Evolutionary conservation across 2,888 invertebrate genomes (phyloP), one percentile per base, ranked within the genome.

Genomic region (Eurytoma californica): DNA sequence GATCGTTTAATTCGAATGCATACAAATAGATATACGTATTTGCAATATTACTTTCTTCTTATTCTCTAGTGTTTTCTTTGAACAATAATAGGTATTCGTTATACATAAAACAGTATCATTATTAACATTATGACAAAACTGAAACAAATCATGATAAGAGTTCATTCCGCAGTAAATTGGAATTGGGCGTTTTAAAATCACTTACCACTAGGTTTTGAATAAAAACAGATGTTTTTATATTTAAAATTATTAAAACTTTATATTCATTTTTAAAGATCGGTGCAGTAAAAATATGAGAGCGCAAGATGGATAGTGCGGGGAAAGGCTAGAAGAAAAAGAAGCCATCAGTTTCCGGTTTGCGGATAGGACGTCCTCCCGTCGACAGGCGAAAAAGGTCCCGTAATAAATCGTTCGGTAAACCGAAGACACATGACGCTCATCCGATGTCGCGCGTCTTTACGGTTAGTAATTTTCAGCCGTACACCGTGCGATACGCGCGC

Each of bases 351-450:
- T 89, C 89, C 89, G 88, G 86, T 85, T 83, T 77, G 82, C 75
- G 61, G 81, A 80, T 79, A 80, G 82, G 80, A 81, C 79, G 73
- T 79, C 78, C 57, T 65, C 73, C 13, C 74, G 82, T 63, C 82
- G 82, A 82, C 81, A 78, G 75, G 77, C 84, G 47, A 28, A 55
- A 49, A 53, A 9, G 18, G n/a, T 9, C 51, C 18, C 57, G 77
- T 85, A 85, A 86, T 88, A 85, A 88, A 88, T 87, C 86, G 86
- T 86, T 85, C 76, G 79, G 83, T 83, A 82, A 83, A 85, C 83
- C 84, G 83, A 85, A 82, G 81, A 74, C 79, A 83, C 80, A 69
- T 77, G 80, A 80, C 79, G 80, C 70, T 78, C 80, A 81, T 82
- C 81, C 69, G 53, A 73, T 61, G 61, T 73, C 47, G 70, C 70